These are phyloP conservation scores for Euzetes globulus DNA, from an alignment of 2,888 invertebrate genomes.

Conservation along the genomic window DNA sequence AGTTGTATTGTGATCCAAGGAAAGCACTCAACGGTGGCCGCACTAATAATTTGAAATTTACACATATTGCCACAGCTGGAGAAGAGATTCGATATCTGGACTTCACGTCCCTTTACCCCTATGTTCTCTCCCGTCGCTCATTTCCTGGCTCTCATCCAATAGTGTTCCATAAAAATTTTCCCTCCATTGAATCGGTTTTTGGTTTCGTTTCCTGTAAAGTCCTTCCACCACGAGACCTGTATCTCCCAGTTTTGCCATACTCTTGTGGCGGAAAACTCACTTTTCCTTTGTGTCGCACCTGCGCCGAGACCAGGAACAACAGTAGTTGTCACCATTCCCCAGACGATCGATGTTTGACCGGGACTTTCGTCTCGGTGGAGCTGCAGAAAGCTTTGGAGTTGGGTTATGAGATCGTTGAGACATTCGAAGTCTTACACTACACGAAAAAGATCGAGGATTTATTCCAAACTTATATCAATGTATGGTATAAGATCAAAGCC, in stretches of 20 bases:
- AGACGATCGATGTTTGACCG: too few species aligned
- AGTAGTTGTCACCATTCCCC: too few species aligned
- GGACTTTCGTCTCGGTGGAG: too few species aligned
- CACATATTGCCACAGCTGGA: constrained; percentile 37
- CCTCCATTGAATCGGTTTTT: constrained; percentile 39
- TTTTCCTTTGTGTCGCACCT: too few species aligned
- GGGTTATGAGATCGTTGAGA: too few species aligned
- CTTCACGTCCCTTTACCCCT: constrained; percentile 43
- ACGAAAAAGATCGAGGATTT: too few species aligned
- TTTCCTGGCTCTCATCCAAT: constrained; percentile 43
- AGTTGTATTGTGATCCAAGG: constrained; percentile 28
- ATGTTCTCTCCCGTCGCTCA: constrained; percentile 41
- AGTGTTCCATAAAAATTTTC: constrained; percentile 41
- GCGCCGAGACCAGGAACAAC: too few species aligned
- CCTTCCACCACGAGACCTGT: background rate
- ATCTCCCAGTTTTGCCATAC: constrained; percentile 41
- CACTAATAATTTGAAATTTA: constrained; percentile 42
- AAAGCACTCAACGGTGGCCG: constrained; percentile 43
- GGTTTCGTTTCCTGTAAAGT: constrained; percentile 43
- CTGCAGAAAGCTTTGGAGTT: too few species aligned
- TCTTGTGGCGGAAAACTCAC: constrained; percentile 35
- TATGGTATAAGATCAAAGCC: too few species aligned
- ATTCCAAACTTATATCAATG: too few species aligned
- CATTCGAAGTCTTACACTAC: background rate
- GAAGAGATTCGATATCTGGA: constrained; percentile 42